phyloP scores from a whole-genome alignment of 2,888 invertebrate species.

The Philereme transversata region DNA sequence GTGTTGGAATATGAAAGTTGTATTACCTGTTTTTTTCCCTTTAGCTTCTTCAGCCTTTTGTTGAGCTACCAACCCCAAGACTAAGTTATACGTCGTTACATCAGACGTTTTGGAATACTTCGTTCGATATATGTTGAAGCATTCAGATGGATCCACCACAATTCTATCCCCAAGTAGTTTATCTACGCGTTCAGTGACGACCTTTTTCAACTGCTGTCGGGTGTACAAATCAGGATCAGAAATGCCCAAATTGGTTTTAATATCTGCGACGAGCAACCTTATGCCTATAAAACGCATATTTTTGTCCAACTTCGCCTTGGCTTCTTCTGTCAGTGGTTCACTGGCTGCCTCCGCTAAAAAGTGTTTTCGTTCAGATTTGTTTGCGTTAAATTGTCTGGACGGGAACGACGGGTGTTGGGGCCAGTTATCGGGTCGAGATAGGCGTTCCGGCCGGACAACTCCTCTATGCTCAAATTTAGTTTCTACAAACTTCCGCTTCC shows the following conservation, averaged over 20 bases:
- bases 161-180: not conserved
- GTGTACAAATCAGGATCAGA: not conserved
- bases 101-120: conserved; percentile 8
- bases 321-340: not conserved
- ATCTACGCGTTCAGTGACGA: conserved; percentile 5
- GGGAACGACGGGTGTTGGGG: not conserved
- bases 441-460: conserved; percentile 9
- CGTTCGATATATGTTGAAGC: conserved; percentile 2
- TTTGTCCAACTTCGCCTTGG: not conserved
- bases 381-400: not conserved
- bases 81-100: not conserved
- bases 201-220: conserved; percentile 2
- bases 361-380: too few relatives aligned
- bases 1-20: not conserved
- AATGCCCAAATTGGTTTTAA: not conserved
- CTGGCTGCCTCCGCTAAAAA: too few relatives aligned
- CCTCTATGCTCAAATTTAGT: not conserved
- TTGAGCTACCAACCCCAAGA: not conserved
- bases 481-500: conserved; percentile 19
- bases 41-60: not conserved
- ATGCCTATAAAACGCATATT: not conserved
- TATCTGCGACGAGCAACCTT: conserved; percentile 5
- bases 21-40: conserved; percentile 11
- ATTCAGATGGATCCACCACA: conserved; percentile 1
- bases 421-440: conserved; percentile 1